Base-by-base conservation (phyloP, 2,888 invertebrate genomes). In the Cataglyphis livida region DNA sequence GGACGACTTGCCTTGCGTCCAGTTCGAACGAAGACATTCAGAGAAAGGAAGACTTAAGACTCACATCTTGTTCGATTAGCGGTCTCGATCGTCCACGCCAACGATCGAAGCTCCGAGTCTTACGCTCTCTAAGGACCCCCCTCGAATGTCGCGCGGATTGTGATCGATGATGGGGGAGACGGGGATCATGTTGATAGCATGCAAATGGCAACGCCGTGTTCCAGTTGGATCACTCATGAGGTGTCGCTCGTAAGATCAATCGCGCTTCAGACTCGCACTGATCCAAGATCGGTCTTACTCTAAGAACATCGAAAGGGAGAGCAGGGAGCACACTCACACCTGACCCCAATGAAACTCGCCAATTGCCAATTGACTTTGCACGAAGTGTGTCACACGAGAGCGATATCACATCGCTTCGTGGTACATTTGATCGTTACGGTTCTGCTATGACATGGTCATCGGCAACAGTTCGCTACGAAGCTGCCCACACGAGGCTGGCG, bases 281-380 rank as follows among this genome's bases (percentile, higher is more conserved):
- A 87, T 84, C 78, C 84, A 85, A 84, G 87, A 59, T 86, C 82
- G 84, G 82, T 75, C 88, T 88, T 90, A 86, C 89, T 88, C 84
- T 92, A 92, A 91, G 86, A 94, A 93, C 93, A 94, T 88, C 89
- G 91, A 93, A 91, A 92, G 90, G 93, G 90, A 93, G 92, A 93
- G 92, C 92, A 86, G 92, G 93, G 92, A 92, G 90, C 91, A 94
- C 93, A 94, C 92, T 94, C 93, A 93, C 92, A 94, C 94, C 94
- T 93, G 94, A 94, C 93, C 94, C 94, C 94, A 94, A 91, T 94
- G 94, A 94, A 94, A 94, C 92, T 93, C 91, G 92, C 90, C 93
- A 91, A 93, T 93, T 93, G 93, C 92, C 92, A 94, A 94, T 93
- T 93, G 87, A 86, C 71, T 44, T 79, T 41, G 61, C 41, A n/a